A percentile compares a stretch with the other conserved stretches of the same genome.
Conservation (phyloP, 2,888 invertebrate genomes). For the Mongoloraphidia duomilia region DNA sequence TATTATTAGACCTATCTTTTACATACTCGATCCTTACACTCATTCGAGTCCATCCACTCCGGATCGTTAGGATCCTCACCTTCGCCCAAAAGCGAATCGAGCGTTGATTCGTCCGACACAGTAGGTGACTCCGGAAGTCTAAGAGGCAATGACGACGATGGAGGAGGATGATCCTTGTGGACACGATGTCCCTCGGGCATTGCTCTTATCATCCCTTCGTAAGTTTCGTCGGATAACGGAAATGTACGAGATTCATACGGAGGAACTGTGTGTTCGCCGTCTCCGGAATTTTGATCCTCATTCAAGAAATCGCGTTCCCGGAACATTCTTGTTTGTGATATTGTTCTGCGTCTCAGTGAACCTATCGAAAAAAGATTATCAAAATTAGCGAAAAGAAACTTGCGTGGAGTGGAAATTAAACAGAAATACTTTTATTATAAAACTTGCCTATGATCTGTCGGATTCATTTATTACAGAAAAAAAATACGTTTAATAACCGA, state of each 20-base stretch:
- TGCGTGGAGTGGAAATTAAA: too few species aligned
- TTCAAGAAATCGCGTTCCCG: constrained; percentile 18
- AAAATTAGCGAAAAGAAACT: constrained; percentile 17
- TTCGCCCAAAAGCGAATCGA: constrained; percentile 46
- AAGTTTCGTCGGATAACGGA: constrained; percentile 55
- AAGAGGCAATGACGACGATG: constrained; percentile 22
- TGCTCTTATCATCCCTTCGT: constrained; percentile 49
- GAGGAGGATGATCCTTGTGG: constrained; percentile 12
- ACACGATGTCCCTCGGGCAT: constrained; percentile 51
- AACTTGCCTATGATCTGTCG: too few species aligned
- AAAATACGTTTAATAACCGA: too few species aligned
- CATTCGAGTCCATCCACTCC: constrained; percentile 51
- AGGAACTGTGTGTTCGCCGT: constrained; percentile 38
- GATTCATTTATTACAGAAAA: too few species aligned
- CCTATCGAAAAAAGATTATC: constrained; percentile 10
- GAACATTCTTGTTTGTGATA: constrained; percentile 34
- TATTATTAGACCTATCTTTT: constrained; percentile 21
- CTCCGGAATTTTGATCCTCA: constrained; percentile 24
- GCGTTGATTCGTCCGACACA: constrained; percentile 31
- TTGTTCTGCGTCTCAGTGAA: constrained; percentile 30
- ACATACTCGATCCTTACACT: constrained; percentile 23
- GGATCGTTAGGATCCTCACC: constrained; percentile 71
- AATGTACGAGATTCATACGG: constrained; percentile 65
- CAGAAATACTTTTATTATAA: too few species aligned
- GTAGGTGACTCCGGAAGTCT: constrained; percentile 20